Conservation (phyloP, 2,113 vertebrate genomes). For the Triplophysa rosa region DNA sequence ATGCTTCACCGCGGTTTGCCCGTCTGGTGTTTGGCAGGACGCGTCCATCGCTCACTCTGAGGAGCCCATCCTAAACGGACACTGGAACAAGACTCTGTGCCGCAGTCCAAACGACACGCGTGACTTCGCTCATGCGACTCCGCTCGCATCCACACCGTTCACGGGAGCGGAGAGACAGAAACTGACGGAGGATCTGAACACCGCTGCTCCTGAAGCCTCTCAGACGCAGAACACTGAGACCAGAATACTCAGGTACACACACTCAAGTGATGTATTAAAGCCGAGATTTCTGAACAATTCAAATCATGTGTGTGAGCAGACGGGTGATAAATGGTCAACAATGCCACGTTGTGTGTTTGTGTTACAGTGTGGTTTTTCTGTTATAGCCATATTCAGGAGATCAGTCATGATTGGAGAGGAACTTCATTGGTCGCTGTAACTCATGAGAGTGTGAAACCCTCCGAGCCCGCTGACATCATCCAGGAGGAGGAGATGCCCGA, state of each 20-base stretch:
- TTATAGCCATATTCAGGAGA: conserved; percentile 49
- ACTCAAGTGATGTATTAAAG: too few relatives aligned
- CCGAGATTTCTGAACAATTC: too few relatives aligned
- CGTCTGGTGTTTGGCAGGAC: conserved; percentile 63
- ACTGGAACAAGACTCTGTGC: conserved; percentile 75
- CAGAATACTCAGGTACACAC: conserved; percentile 48
- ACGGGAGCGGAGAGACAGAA: conserved; percentile 42
- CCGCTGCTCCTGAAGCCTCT: neutral
- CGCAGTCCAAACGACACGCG: conserved; percentile 81
- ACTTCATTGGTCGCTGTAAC: neutral
- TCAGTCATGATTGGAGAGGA: conserved; percentile 50
- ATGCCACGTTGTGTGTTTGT: too few relatives aligned
- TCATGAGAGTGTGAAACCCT: neutral
- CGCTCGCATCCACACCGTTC: conserved; percentile 82
- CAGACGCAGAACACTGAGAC: conserved; percentile 2
- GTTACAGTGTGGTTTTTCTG: too few relatives aligned
- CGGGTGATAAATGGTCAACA: too few relatives aligned
- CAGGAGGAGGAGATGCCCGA: neutral
- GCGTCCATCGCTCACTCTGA: conserved; percentile 75
- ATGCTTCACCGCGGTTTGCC: neutral
- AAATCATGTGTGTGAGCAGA: too few relatives aligned
- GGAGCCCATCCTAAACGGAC: conserved; percentile 77
- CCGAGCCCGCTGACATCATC: neutral
- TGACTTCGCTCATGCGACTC: conserved; percentile 79
- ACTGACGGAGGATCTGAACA: conserved; percentile 14